Evolutionary conservation across 2,888 invertebrate genomes (phyloP), one percentile per base, ranked within the genome.

Genomic region (Diogma glabrata): DNA sequence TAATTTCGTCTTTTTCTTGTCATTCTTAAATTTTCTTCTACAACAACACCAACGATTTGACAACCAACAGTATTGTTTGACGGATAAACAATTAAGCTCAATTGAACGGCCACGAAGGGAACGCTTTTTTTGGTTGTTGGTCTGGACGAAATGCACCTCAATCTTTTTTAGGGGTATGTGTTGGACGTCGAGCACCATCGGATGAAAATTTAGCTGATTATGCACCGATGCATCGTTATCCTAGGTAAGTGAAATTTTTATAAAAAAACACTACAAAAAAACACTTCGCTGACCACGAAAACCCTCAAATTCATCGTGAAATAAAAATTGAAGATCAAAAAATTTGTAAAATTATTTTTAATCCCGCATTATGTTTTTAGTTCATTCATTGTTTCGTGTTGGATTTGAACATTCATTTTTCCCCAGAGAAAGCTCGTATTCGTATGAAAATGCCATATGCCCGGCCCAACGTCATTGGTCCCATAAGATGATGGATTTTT

Each of bases 141-240:
- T 88, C 89, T 47, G 62, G 68, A 8, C 63, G 75, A 38, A 69
- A 73, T n/a, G 61, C 64, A 7, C 64, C 62, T n/a, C 67, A 64
- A 65, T 85, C 87, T 59, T 81, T 90, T 63, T 73, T 91, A 63
- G 89, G 90, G 61, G 88, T 87, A 56, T 91, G 90, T 71, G 88
- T 90, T 60, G 80, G 88, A 57, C 79, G 87, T 63, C 81, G 87
- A 64, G 85, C 84, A 59, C 88, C 90, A 59, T 89, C 89, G 60
- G 90, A 91, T 71, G 90, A 91, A 72, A 90, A 90, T 67, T 76
- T 90, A 63, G 79, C 82, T 61, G 87, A 87, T 63, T 85, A 83
- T 69, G 87, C 86, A 50, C 87, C 87, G 55, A 85, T 86, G 67
- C 84, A 86, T 58, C 77, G 86, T 63, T 81, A 82, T 75, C 81